These are phyloP conservation scores for Apamea sordens DNA, from an alignment of 2,888 invertebrate species.

Conservation along the genomic window DNA sequence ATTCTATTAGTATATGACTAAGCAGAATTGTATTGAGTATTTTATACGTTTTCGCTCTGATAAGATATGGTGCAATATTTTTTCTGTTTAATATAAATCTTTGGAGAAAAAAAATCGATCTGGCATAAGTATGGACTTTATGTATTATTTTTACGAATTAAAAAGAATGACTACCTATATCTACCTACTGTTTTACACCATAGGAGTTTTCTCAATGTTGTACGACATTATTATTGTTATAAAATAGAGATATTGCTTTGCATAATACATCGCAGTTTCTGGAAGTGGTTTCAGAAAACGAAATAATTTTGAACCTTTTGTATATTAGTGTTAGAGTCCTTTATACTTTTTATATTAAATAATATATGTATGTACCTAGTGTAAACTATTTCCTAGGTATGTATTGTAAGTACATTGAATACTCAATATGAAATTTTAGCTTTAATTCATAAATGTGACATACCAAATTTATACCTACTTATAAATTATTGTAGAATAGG, in stretches of 20 bases:
- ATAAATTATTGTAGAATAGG: conserved; percentile 62
- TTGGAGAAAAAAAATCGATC: background rate
- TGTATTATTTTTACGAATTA: background rate
- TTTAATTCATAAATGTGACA: conserved; percentile 67
- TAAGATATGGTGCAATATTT: conserved; percentile 31
- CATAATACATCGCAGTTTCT: conserved; percentile 52
- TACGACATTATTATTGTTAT: background rate
- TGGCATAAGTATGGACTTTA: background rate
- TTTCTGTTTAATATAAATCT: background rate
- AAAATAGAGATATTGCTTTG: conserved; percentile 36
- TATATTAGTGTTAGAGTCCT: conserved; percentile 68
- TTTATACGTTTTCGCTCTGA: background rate
- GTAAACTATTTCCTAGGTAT: conserved; percentile 47
- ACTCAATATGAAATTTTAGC: conserved; percentile 68
- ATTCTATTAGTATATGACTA: conserved; percentile 1
- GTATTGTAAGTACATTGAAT: conserved; percentile 64
- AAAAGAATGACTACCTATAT: background rate
- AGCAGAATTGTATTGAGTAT: background rate
- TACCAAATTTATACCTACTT: conserved; percentile 67
- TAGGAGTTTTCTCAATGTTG: conserved; percentile 19
- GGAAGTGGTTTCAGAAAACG: conserved; percentile 66
- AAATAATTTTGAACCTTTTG: conserved; percentile 71
- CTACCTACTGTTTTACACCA: conserved; percentile 11
- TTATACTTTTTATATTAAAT: conserved; percentile 67
- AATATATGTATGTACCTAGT: conserved; percentile 50